These are phyloP conservation scores for Hyposoter didymator DNA, from an alignment of 2,888 invertebrate genomes.

Conservation along the genomic window DNA sequence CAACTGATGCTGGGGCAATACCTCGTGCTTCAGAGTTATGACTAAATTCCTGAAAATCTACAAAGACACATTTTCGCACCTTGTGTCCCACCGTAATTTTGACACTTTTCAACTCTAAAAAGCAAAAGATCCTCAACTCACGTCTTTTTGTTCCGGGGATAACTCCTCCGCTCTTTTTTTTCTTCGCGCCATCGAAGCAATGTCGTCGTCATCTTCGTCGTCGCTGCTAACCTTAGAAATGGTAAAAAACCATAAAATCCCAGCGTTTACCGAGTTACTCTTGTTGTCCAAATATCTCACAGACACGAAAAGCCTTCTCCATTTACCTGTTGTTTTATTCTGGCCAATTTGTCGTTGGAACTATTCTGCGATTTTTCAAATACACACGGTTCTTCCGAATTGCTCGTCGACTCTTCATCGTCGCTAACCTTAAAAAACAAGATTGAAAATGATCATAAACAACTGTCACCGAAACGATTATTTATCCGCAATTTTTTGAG, in stretches of 20 bases:
- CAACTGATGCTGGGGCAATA: slow-evolving; percentile 75
- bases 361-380: background rate
- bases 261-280: background rate
- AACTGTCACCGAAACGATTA: background rate
- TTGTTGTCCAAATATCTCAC: background rate
- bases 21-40: slow-evolving; percentile 67
- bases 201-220: background rate
- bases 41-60: slow-evolving; percentile 68
- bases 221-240: background rate
- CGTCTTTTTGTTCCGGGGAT: slow-evolving; percentile 10
- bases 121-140: background rate
- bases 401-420: background rate
- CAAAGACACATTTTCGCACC: background rate
- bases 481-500: background rate
- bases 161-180: slow-evolving; percentile 17
- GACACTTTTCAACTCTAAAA: background rate
- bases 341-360: background rate
- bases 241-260: background rate
- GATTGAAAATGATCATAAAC: background rate
- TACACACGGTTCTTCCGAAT: background rate
- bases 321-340: background rate
- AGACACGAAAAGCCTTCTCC: background rate
- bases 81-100: background rate
- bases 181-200: background rate
- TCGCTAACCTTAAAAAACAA: slow-evolving; percentile 36